These are phyloP conservation scores for Ophion slaviceki DNA, from an alignment of 2,888 invertebrate species.

Conservation along the genomic window DNA sequence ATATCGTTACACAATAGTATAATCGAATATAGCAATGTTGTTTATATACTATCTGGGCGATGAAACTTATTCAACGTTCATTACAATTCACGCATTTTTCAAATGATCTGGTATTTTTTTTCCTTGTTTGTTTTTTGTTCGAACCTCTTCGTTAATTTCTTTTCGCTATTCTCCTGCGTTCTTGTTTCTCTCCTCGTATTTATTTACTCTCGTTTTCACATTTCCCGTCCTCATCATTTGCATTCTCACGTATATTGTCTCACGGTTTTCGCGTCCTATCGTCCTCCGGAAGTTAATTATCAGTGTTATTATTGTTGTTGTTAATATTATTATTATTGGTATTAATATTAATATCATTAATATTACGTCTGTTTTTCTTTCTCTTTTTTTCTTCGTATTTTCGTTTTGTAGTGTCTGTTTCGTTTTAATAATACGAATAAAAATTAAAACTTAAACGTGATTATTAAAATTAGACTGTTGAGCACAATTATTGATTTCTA, in stretches of 20 bases:
- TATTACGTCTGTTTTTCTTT: conserved; percentile 72
- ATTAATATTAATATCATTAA: conserved; percentile 37
- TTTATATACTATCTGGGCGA: conserved; percentile 53
- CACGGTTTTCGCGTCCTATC: conserved; percentile 69
- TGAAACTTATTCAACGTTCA: conserved; percentile 54
- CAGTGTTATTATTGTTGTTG: conserved; percentile 41
- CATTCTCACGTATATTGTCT: conserved; percentile 42
- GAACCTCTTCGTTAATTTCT: conserved; percentile 31
- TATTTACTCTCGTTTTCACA: conserved; percentile 67
- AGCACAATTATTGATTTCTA: conserved; percentile 84
- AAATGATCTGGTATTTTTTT: conserved; percentile 69
- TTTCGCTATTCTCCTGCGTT: conserved; percentile 1
- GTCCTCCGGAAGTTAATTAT: conserved; percentile 51
- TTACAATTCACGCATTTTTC: conserved; percentile 56
- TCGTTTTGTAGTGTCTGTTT: conserved; percentile 76
- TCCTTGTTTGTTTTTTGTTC: conserved; percentile 63
- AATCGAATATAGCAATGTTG: conserved; percentile 61
- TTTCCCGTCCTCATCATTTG: conserved; percentile 10
- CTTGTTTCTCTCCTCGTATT: conserved; percentile 38
- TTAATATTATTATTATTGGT: conserved; percentile 27
- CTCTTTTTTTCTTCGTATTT: conserved; percentile 18
- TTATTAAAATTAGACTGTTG: conserved; percentile 83
- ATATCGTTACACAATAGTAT: conserved; percentile 62
- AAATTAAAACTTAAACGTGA: conserved; percentile 82
- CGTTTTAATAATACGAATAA: conserved; percentile 69